Evolutionary conservation across 2,797 vertebrate genomes (phyloP).

Genomic region (Megalops cyprinoides): DNA sequence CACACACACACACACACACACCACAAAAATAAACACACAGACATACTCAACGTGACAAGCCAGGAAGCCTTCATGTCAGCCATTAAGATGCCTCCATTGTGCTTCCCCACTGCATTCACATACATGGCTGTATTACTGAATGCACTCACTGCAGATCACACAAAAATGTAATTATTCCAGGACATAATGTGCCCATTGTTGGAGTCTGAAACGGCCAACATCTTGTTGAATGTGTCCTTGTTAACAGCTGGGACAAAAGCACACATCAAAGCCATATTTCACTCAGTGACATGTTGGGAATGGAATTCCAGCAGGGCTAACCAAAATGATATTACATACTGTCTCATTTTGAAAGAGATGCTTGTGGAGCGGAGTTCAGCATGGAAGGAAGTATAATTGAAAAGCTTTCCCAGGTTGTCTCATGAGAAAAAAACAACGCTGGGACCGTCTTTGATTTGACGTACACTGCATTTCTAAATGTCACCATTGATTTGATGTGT

Average conservation of each 20-base stretch:
- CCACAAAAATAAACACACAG: slow-evolving; percentile 22
- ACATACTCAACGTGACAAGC: not conserved
- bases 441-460: not conserved
- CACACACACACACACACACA: slow-evolving; percentile 38
- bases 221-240: slow-evolving; percentile 27
- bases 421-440: not conserved
- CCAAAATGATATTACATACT: not conserved
- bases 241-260: slow-evolving; percentile 18
- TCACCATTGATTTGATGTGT: too few relatives aligned
- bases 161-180: slow-evolving; percentile 44
- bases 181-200: slow-evolving; percentile 42
- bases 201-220: slow-evolving; percentile 17
- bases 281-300: not conserved
- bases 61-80: slow-evolving; percentile 15
- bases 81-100: not conserved
- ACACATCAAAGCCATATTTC: not conserved
- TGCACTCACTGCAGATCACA: slow-evolving; percentile 34
- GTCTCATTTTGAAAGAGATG: not conserved
- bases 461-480: too few relatives aligned
- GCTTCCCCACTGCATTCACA: not conserved
- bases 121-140: slow-evolving; percentile 15
- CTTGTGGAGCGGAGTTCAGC: not conserved
- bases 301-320: not conserved
- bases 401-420: not conserved
- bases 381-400: not conserved